Conservation (phyloP, 2,113 vertebrate species). For the Taxidea taxus region DNA sequence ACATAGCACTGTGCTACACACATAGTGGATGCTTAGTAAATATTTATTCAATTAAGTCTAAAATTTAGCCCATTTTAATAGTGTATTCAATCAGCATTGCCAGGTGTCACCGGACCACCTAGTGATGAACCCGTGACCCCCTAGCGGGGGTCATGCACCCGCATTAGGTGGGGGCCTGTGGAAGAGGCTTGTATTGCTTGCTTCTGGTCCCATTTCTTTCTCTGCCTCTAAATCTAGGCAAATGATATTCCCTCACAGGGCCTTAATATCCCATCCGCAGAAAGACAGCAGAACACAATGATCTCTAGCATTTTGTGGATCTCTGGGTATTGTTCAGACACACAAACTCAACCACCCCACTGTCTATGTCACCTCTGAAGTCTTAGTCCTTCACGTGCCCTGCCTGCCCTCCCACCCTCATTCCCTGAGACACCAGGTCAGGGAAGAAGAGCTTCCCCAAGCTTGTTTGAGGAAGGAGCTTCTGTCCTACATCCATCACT, state of each 20-base stretch:
- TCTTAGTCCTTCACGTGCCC: background rate
- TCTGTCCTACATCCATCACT: background rate
- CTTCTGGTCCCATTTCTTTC: background rate
- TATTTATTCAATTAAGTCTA: background rate
- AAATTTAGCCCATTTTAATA: background rate
- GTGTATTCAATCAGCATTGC: background rate
- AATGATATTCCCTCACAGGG: too few relatives aligned
- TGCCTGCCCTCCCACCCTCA: background rate
- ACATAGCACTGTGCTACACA: rapidly evolving
- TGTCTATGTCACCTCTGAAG: rapidly evolving
- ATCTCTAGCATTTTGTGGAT: background rate
- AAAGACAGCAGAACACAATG: background rate
- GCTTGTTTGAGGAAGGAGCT: background rate
- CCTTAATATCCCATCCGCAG: background rate
- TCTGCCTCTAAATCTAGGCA: background rate
- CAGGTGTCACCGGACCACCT: background rate
- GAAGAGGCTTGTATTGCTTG: background rate
- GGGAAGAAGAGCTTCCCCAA: background rate
- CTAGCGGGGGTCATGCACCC: background rate
- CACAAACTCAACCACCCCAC: background rate
- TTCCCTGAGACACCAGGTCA: background rate
- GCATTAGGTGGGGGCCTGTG: rapidly evolving
- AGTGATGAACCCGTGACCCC: rapidly evolving
- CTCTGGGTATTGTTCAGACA: background rate
- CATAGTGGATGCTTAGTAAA: background rate